Conservation (phyloP, 2,797 vertebrate species). For the Sebastes melanostomus region DNA sequence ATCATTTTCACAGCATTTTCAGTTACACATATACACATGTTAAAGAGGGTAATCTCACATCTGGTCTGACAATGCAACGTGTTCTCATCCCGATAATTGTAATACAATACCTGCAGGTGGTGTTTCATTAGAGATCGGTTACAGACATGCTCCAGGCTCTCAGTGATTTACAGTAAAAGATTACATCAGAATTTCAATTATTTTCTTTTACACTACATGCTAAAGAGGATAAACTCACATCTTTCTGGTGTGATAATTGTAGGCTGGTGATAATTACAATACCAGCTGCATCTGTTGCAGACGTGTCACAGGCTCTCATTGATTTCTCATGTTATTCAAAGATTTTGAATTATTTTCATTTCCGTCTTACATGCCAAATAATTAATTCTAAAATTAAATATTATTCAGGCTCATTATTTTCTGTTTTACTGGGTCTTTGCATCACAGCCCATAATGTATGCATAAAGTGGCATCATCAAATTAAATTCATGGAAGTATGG, state of each 20-base stretch:
- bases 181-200: too few relatives aligned
- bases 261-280: neutral
- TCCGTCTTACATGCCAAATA: neutral
- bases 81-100: too few relatives aligned
- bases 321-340: neutral
- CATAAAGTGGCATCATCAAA: neutral
- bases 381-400: neutral
- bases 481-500: neutral
- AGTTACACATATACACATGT: neutral
- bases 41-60: neutral
- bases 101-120: too few relatives aligned
- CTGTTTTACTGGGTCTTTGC: neutral
- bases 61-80: too few relatives aligned
- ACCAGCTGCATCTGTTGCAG: neutral
- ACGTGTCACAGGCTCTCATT: neutral
- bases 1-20: neutral
- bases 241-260: neutral
- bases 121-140: too few relatives aligned
- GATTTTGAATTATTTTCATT: neutral
- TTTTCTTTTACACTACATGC: neutral
- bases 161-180: too few relatives aligned
- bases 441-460: neutral
- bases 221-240: neutral
- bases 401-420: neutral
- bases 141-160: too few relatives aligned